Evolutionary conservation across 2,888 invertebrate genomes (phyloP).

Genomic region (Aphidius colemani): DNA sequence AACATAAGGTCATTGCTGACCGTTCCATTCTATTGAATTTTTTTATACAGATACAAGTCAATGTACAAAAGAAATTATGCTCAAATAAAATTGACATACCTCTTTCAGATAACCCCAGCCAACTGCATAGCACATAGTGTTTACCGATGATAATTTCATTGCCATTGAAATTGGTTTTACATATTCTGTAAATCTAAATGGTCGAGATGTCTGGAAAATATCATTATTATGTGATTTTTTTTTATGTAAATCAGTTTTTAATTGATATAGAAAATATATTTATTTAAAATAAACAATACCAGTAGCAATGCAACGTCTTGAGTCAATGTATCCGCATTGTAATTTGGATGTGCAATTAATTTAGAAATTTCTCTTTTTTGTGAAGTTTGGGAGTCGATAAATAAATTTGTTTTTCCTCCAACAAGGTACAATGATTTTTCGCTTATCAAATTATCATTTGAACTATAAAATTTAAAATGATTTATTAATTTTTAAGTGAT

Average conservation of each 20-base stretch:
- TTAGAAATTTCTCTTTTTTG: constrained; percentile 38
- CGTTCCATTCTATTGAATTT: constrained; percentile 28
- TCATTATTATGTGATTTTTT: constrained; percentile 5
- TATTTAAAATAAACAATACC: constrained; percentile 33
- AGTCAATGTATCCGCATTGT: constrained; percentile 28
- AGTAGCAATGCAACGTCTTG: constrained; percentile 48
- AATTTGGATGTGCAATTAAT: constrained; percentile 39
- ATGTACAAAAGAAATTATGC: constrained; percentile 23
- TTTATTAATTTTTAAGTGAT: not conserved
- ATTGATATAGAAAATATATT: not conserved
- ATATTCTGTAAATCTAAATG: constrained; percentile 33
- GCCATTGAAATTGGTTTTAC: constrained; percentile 31
- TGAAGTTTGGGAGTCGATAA: not conserved
- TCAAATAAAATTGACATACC: constrained; percentile 30
- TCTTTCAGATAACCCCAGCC: constrained; percentile 48
- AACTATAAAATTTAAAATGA: not conserved
- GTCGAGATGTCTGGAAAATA: constrained; percentile 36
- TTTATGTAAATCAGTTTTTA: too few relatives aligned
- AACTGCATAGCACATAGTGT: constrained; percentile 42
- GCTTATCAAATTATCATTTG: constrained; percentile 23
- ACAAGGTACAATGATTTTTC: constrained; percentile 39
- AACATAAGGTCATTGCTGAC: constrained; percentile 44
- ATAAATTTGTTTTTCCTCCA: constrained; percentile 40
- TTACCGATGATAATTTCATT: constrained; percentile 3
- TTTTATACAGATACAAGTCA: not conserved